These are phyloP conservation scores for Agrochola lota DNA, from an alignment of 2,888 invertebrate genomes.

Conservation along the genomic window DNA sequence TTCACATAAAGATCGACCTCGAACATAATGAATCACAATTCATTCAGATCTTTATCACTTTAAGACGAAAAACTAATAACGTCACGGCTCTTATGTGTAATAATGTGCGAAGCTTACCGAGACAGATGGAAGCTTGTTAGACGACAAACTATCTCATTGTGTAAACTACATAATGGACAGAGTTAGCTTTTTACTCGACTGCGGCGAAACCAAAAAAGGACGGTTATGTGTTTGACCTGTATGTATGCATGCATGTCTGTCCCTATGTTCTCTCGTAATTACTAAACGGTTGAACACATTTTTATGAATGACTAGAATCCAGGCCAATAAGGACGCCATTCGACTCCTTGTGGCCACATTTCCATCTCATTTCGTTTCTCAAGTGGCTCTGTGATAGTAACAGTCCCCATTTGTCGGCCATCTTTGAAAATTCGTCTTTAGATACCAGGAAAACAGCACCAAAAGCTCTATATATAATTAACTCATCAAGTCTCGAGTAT, in stretches of 20 bases:
- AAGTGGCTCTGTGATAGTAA: conserved; percentile 39
- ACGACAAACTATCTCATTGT: conserved; percentile 9
- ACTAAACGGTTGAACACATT: too few species aligned
- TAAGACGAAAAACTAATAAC: conserved; percentile 86
- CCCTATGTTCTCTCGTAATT: too few species aligned
- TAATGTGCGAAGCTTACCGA: conserved; percentile 51
- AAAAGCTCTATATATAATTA: conserved; percentile 51
- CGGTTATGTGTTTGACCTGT: too few species aligned
- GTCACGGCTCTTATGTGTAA: conserved; percentile 74
- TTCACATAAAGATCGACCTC: conserved; percentile 84
- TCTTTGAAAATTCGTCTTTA: conserved; percentile 38
- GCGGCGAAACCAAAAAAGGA: too few species aligned
- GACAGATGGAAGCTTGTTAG: conserved; percentile 39
- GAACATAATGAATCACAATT: conserved; percentile 83
- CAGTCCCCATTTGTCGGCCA: conserved; percentile 14
- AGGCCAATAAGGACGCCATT: conserved; percentile 52
- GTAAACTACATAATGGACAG: neutral
- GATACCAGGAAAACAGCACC: conserved; percentile 40
- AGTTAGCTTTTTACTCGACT: neutral
- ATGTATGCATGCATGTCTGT: too few species aligned
- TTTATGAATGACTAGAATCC: conserved; percentile 2
- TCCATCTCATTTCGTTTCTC: conserved; percentile 52
- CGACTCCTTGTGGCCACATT: conserved; percentile 50
- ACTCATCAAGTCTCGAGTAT: conserved; percentile 56
- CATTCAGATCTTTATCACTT: conserved; percentile 88